phyloP scores from a whole-genome alignment of 2,113 vertebrate species.

The Phylloscopus whistleri region DNA sequence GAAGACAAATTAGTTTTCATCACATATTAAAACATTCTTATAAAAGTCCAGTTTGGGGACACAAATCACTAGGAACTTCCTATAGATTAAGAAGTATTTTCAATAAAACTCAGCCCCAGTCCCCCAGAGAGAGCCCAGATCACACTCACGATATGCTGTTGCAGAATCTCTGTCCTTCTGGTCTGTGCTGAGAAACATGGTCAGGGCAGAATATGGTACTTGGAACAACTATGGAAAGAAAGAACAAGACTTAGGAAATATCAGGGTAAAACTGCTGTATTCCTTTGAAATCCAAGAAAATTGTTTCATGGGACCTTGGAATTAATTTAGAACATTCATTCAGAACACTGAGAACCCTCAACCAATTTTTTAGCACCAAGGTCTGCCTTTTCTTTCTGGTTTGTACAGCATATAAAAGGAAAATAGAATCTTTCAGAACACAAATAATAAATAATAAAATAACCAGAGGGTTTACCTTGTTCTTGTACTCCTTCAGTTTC shows the following conservation, averaged over 20 bases:
- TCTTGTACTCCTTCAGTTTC: neutral
- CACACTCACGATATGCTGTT: conserved; percentile 89
- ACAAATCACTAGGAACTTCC: neutral
- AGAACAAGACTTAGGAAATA: neutral
- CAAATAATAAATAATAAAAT: neutral
- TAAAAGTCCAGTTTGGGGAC: neutral
- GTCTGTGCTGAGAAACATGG: conserved; percentile 92
- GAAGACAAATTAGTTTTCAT: neutral
- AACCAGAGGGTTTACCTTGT: neutral
- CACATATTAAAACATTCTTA: neutral
- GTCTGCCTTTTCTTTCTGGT: neutral
- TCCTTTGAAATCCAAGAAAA: neutral
- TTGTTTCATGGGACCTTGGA: neutral
- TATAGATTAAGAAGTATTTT: neutral
- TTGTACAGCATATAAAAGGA: neutral
- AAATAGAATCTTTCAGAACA: neutral
- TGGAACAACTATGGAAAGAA: conserved; percentile 84
- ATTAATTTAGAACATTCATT: neutral
- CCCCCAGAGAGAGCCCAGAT: neutral
- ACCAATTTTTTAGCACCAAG: neutral
- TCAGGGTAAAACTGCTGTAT: neutral
- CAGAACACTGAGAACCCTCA: neutral
- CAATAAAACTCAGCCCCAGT: neutral
- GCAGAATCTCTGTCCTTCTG: conserved; percentile 92
- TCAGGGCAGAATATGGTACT: conserved; percentile 94